A percentile compares a stretch with the other conserved stretches of the same genome.
These are phyloP conservation scores for Marmota monax DNA, from an alignment of 2,113 vertebrate species.

Conservation along the genomic window DNA sequence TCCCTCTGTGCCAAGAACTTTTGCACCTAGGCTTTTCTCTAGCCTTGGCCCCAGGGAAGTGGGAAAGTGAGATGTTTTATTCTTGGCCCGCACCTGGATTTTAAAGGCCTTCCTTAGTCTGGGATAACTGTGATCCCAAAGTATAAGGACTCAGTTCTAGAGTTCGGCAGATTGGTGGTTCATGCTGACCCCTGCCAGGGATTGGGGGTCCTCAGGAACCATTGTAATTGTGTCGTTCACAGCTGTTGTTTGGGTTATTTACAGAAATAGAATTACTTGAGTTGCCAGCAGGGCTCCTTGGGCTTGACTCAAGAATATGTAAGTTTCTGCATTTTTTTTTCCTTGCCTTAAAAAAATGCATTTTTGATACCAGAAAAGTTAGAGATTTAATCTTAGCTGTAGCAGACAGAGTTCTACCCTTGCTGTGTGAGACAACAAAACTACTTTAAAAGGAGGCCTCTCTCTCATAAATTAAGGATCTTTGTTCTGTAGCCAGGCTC, in stretches of 20 bases:
- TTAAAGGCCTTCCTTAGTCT: background rate
- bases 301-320: conserved; percentile 22
- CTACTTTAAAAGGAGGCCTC: background rate
- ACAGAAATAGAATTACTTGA: background rate
- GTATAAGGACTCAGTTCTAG: background rate
- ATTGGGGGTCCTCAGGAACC: background rate
- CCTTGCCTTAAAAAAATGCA: background rate
- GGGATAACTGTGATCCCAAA: background rate
- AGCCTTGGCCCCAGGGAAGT: background rate
- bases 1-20: background rate
- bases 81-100: background rate
- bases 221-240: background rate
- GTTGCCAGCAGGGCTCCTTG: background rate
- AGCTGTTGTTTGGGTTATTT: background rate
- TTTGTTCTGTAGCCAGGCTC: background rate
- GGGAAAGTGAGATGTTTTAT: background rate
- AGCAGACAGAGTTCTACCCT: background rate
- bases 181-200: background rate
- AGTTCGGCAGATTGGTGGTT: background rate
- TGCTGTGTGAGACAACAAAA: background rate
- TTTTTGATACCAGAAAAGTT: conserved; percentile 66
- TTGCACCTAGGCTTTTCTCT: background rate
- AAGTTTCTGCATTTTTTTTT: background rate
- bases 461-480: background rate
- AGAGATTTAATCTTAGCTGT: conserved; percentile 60